These are phyloP conservation scores for Prochilodus magdalenae DNA, from an alignment of 2,113 vertebrate genomes.

Conservation along the genomic window DNA sequence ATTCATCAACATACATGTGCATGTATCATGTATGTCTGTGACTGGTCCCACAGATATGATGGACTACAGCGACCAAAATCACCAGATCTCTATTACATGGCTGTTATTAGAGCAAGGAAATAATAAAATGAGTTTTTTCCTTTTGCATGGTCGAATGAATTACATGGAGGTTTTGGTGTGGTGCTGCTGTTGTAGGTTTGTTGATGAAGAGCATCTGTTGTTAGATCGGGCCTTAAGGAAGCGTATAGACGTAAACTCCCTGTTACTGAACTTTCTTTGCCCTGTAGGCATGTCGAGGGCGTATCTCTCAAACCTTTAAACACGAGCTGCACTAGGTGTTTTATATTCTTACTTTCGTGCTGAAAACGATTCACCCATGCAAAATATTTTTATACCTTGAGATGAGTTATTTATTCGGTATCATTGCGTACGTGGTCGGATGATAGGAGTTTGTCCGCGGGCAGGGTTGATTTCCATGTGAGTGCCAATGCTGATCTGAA, in stretches of 20 bases:
- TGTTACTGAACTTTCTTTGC: neutral
- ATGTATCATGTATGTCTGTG: too few relatives aligned
- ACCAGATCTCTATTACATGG: too few relatives aligned
- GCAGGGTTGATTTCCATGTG: neutral
- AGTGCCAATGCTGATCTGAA: neutral
- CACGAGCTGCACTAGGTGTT: too few relatives aligned
- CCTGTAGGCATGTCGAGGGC: neutral
- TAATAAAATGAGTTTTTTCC: too few relatives aligned
- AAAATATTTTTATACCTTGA: neutral
- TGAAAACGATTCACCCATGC: neutral
- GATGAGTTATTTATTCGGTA: neutral
- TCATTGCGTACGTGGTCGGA: neutral
- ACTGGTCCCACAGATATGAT: too few relatives aligned
- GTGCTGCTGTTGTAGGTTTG: neutral
- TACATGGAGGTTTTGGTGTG: too few relatives aligned
- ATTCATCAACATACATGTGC: too few relatives aligned
- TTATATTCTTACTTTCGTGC: neutral
- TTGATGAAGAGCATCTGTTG: neutral
- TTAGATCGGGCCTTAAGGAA: neutral
- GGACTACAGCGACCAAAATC: too few relatives aligned
- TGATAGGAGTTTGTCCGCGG: neutral
- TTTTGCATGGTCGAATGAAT: too few relatives aligned
- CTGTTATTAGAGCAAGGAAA: too few relatives aligned
- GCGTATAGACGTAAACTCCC: neutral
- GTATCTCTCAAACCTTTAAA: conserved; percentile 4